A percentile compares a stretch with the other conserved stretches of the same genome.
Conservation (phyloP, 1,140 invertebrate genomes). For the Drosophila santomea region DNA sequence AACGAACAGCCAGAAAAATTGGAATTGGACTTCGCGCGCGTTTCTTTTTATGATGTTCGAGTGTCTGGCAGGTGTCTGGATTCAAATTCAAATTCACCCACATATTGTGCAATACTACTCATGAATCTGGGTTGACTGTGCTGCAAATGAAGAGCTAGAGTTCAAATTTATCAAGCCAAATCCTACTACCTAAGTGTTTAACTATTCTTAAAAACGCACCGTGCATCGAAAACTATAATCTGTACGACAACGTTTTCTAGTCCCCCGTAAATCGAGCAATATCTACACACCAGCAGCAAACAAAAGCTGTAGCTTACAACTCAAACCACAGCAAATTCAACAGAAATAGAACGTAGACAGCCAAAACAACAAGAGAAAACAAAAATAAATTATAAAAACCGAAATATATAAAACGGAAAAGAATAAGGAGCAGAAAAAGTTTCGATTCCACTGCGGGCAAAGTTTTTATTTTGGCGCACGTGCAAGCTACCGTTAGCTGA, state of each 20-base stretch:
- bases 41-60: slow-evolving; percentile 51
- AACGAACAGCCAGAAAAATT: slow-evolving; percentile 17
- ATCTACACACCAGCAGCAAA: slow-evolving; percentile 44
- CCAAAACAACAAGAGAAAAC: slow-evolving; percentile 9
- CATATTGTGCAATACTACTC: slow-evolving; percentile 68
- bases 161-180: slow-evolving; percentile 50
- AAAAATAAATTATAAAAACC: neutral
- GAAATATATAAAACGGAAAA: slow-evolving; percentile 1
- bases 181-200: slow-evolving; percentile 53
- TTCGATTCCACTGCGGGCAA: slow-evolving; percentile 54
- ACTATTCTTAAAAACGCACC: slow-evolving; percentile 35
- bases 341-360: slow-evolving; percentile 23
- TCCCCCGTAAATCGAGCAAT: slow-evolving; percentile 70
- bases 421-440: slow-evolving; percentile 39
- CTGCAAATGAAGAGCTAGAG: slow-evolving; percentile 49
- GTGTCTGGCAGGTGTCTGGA: slow-evolving; percentile 68
- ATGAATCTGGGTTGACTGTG: slow-evolving; percentile 55
- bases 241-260: slow-evolving; percentile 68
- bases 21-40: slow-evolving; percentile 53
- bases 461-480: slow-evolving; percentile 62
- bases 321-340: slow-evolving; percentile 8
- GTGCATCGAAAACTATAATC: slow-evolving; percentile 35
- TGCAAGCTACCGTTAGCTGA: slow-evolving; percentile 43
- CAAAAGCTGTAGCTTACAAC: slow-evolving; percentile 48
- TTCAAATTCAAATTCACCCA: neutral